Base-by-base conservation (phyloP, 2,888 invertebrate species). In the Xylocampa areola region DNA sequence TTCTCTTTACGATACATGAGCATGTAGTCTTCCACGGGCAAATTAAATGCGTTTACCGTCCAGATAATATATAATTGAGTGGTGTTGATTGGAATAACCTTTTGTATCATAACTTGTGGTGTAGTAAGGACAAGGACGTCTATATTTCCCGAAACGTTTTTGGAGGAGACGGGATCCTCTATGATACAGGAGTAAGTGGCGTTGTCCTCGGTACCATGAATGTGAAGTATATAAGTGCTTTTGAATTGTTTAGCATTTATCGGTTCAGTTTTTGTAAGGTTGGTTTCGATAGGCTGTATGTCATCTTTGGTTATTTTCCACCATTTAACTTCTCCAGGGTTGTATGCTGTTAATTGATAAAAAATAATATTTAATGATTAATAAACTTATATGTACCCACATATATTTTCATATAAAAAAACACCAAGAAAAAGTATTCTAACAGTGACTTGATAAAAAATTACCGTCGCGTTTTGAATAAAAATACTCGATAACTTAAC, bases 51-150 rank as follows among this genome's bases (percentile, higher is more conserved):
- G 57, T 96, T 95, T 0, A 97, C 95, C 0, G 97, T 97, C 97
- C 98, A 98, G 81, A 97, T 97, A 0, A 98, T 84, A 85, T 95
- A 98, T 36, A 98, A 95, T 83, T 96, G 96, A 5, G 95, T 95
- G 0, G 96, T 95, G 45, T 96, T 97, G 13, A 98, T 96, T 0
- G 97, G 95, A 83, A 96, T 96, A 0, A 96, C 95, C 55, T 95
- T 95, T 75, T 96, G 96, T 64, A 97, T 95, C 41, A 91, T 94
- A 0, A 97, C 94, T 82, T 95, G 95, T 0, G 98, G 97, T 53
- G 95, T 94, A 70, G 96, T 96, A 69, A 96, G 93, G 0, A 97
- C 96, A 30, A 95, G 89, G 0, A 97, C 81, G 25, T 94, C 90
- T 2, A 94, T 87, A 17, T 82, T 78, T 2, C 87, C 95, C 30